phyloP scores from a whole-genome alignment of 1,140 invertebrate genomes.

The Musca vetustissima region DNA sequence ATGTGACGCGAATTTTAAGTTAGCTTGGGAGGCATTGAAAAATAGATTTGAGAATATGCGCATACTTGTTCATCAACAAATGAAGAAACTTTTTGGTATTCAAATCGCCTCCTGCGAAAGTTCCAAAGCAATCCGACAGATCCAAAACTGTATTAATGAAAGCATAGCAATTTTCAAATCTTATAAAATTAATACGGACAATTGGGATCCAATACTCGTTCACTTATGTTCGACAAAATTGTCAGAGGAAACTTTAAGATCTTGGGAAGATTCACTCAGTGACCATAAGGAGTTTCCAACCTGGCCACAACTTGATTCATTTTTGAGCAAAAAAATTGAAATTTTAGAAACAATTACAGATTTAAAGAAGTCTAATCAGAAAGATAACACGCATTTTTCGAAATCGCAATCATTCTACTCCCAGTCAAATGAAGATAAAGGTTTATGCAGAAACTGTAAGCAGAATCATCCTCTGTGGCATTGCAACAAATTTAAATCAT shows the following conservation, averaged over 20 bases:
- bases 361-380: background rate
- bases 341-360: background rate
- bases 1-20: background rate
- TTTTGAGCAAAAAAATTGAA: background rate
- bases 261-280: background rate
- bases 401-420: background rate
- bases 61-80: background rate
- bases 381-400: background rate
- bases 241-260: background rate
- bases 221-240: background rate
- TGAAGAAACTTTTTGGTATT: background rate
- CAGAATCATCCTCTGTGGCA: background rate
- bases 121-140: background rate
- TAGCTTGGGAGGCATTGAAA: constrained; percentile 3
- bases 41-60: background rate
- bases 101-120: too few relatives aligned
- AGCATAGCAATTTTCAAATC: background rate
- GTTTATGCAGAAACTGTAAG: background rate
- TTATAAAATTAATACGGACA: background rate
- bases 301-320: background rate
- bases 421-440: background rate
- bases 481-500: background rate
- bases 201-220: background rate
- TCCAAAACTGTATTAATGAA: background rate
- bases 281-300: background rate